Conservation (phyloP, 2,888 invertebrate species). For the Apamea sordens region DNA sequence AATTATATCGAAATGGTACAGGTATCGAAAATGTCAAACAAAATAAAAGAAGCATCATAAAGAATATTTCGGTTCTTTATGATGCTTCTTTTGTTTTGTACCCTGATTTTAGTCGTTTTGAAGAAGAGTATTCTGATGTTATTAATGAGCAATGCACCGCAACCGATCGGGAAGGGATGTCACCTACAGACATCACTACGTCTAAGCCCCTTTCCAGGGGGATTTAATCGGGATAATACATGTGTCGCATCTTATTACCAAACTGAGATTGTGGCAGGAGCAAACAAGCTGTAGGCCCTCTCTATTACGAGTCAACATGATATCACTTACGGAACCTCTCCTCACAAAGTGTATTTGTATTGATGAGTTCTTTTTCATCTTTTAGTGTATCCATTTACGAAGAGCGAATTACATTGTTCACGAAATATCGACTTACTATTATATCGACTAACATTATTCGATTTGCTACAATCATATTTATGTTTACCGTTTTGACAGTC, state of each 20-base stretch:
- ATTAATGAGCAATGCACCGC: conserved; percentile 58
- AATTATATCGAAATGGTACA: neutral
- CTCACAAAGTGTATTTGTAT: conserved; percentile 83
- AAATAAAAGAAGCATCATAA: neutral
- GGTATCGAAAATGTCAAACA: neutral
- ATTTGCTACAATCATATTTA: conserved; percentile 18
- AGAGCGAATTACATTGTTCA: conserved; percentile 66
- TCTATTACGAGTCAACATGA: conserved; percentile 84
- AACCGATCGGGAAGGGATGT: conserved; percentile 66
- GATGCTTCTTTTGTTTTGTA: too few relatives aligned
- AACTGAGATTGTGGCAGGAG: conserved; percentile 87
- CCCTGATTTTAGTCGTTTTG: too few relatives aligned
- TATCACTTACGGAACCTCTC: conserved; percentile 86
- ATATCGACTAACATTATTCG: conserved; percentile 18
- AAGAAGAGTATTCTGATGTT: conserved; percentile 18
- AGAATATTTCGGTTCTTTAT: neutral
- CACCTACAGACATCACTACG: conserved; percentile 83
- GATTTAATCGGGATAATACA: conserved; percentile 89
- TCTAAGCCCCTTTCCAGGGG: conserved; percentile 84
- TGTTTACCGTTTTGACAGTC: conserved; percentile 16
- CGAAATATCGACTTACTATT: conserved; percentile 36
- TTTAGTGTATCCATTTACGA: conserved; percentile 75
- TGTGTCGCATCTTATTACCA: conserved; percentile 90
- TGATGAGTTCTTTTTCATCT: conserved; percentile 83
- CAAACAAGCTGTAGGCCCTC: conserved; percentile 85